Percentiles rank a stretch among this genome's conserved stretches.
Evolutionary conservation across 2,797 vertebrate species (phyloP).

Genomic region (Pseudochirops cupreus): DNA sequence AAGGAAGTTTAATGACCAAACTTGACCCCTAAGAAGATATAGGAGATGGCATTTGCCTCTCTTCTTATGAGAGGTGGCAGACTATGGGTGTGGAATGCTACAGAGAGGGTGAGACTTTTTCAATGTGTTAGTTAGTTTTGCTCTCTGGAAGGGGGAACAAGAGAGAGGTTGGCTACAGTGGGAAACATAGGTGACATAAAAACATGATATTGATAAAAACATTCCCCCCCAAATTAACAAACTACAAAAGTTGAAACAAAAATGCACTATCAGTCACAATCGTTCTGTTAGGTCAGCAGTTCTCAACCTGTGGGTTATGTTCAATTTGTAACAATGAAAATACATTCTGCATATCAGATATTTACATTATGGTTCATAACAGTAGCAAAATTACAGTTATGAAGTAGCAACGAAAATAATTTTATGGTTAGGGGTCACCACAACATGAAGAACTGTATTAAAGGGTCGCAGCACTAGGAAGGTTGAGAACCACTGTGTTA

Average conservation of each 20-base stretch:
- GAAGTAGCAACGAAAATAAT: no score
- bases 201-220: neutral
- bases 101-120: neutral
- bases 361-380: no score
- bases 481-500: no score
- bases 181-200: neutral
- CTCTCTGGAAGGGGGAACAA: neutral
- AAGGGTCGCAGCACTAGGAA: no score
- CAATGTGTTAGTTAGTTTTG: neutral
- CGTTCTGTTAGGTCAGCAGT: no score
- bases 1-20: neutral
- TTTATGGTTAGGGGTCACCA: no score
- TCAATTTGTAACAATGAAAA: no score
- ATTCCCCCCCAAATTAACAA: neutral
- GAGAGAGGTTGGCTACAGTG: neutral
- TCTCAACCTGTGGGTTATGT: no score
- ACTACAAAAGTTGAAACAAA: neutral
- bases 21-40: neutral
- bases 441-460: no score
- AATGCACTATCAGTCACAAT: neutral
- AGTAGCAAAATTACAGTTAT: no score
- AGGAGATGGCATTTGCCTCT: neutral
- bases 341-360: no score
- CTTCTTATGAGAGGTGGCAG: neutral
- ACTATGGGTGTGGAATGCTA: neutral